These are phyloP conservation scores for Momotus momota DNA, from an alignment of 2,797 vertebrate species.

Conservation along the genomic window DNA sequence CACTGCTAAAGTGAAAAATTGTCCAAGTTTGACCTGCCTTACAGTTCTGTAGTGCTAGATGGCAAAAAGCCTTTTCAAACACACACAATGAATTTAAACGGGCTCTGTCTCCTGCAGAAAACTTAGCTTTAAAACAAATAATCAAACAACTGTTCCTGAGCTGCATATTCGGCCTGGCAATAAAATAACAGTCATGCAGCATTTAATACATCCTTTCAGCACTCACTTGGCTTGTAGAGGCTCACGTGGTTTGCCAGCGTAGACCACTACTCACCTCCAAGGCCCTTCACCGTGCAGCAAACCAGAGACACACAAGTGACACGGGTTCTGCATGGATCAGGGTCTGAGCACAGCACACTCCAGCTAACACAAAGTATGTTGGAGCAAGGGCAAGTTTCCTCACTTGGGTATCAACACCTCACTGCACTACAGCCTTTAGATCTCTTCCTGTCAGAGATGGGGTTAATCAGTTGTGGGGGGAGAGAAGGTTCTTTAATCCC, in stretches of 20 bases:
- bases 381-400: not conserved
- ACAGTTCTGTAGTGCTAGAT: not conserved
- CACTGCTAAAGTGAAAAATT: not conserved
- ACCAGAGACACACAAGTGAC: rapidly evolving
- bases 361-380: not conserved
- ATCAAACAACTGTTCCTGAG: not conserved
- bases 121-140: not conserved
- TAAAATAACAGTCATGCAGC: not conserved
- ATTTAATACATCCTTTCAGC: not conserved
- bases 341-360: not conserved
- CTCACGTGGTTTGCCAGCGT: rapidly evolving
- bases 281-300: rapidly evolving
- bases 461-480: not conserved
- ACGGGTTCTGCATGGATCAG: rapidly evolving
- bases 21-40: not conserved
- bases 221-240: not conserved
- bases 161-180: not conserved
- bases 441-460: not conserved
- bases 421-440: not conserved
- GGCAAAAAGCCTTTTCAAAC: not conserved
- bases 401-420: not conserved
- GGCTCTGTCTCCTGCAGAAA: not conserved
- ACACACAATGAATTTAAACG: not conserved
- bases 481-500: not conserved
- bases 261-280: not conserved